A percentile compares a stretch with the other conserved stretches of the same genome.
Evolutionary conservation across 2,888 invertebrate genomes (phyloP).

Genomic region (Carpatolechia fugitivella): DNA sequence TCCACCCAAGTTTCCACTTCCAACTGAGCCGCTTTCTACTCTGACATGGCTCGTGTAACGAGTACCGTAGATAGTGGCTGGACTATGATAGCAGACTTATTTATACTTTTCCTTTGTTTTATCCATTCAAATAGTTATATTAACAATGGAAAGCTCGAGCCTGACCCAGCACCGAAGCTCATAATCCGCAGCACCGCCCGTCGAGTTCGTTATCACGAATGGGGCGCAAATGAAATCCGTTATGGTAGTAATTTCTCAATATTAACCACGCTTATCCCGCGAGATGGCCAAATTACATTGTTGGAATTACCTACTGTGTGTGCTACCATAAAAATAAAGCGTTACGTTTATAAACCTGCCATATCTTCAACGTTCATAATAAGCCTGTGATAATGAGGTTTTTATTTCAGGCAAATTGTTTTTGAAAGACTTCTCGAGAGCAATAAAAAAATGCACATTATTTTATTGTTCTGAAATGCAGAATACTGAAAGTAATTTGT

Average conservation of each 20-base stretch:
- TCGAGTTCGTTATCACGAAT: constrained; percentile 20
- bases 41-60: too few relatives aligned
- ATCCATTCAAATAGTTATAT: background rate
- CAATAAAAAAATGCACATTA: too few relatives aligned
- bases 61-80: too few relatives aligned
- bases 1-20: too few relatives aligned
- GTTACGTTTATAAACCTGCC: constrained; percentile 1
- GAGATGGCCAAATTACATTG: constrained; percentile 16
- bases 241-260: constrained; percentile 23
- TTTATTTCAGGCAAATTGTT: background rate
- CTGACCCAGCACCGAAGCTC: background rate
- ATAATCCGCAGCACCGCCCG: constrained; percentile 5
- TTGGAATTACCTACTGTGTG: constrained; percentile 14
- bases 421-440: background rate
- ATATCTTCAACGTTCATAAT: constrained; percentile 6
- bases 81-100: too few relatives aligned
- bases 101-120: too few relatives aligned
- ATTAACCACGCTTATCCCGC: constrained; percentile 18
- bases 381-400: background rate
- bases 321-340: constrained; percentile 14
- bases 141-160: background rate
- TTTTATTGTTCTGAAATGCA: too few relatives aligned
- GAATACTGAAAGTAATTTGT: too few relatives aligned
- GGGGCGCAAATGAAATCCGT: constrained; percentile 21
- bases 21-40: too few relatives aligned